phyloP scores from a whole-genome alignment of 2,888 invertebrate species.

The Diaprepes abbreviatus region DNA sequence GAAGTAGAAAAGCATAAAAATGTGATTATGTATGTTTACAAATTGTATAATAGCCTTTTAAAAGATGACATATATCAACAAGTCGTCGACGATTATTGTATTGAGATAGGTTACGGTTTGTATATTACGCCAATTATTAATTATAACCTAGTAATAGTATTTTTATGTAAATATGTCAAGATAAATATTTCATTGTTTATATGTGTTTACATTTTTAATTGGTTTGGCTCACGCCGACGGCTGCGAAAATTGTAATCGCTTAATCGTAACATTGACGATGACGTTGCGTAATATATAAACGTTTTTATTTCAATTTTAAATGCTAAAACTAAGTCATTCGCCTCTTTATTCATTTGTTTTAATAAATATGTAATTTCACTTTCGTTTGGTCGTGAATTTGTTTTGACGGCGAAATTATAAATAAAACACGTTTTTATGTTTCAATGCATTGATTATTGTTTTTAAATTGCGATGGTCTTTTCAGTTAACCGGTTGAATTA shows the following conservation, averaged over 20 bases:
- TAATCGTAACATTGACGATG: constrained; percentile 35
- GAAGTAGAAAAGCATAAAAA: constrained; percentile 41
- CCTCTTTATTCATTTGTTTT: constrained; percentile 40
- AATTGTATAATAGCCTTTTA: constrained; percentile 46
- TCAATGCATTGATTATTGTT: constrained; percentile 27
- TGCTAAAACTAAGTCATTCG: constrained; percentile 36
- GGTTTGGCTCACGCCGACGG: constrained; percentile 33
- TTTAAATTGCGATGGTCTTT: constrained; percentile 33
- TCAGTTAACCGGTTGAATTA: constrained; percentile 26
- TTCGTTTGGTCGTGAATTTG: constrained; percentile 29
- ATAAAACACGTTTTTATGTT: constrained; percentile 33
- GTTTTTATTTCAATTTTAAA: constrained; percentile 40
- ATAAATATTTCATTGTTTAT: constrained; percentile 57
- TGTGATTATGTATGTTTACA: constrained; percentile 45
- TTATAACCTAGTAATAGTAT: constrained; percentile 57
- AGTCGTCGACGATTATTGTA: constrained; percentile 55
- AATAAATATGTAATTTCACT: constrained; percentile 42
- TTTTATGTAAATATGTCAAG: constrained; percentile 58
- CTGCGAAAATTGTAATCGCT: constrained; percentile 30
- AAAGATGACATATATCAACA: constrained; percentile 59
- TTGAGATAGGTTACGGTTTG: constrained; percentile 55
- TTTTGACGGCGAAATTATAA: constrained; percentile 37
- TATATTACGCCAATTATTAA: constrained; percentile 56
- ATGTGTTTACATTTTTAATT: constrained; percentile 55
- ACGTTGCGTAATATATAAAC: constrained; percentile 37